Conservation (phyloP, 1,140 invertebrate genomes). For the Mizuhopecten yessoensis region DNA sequence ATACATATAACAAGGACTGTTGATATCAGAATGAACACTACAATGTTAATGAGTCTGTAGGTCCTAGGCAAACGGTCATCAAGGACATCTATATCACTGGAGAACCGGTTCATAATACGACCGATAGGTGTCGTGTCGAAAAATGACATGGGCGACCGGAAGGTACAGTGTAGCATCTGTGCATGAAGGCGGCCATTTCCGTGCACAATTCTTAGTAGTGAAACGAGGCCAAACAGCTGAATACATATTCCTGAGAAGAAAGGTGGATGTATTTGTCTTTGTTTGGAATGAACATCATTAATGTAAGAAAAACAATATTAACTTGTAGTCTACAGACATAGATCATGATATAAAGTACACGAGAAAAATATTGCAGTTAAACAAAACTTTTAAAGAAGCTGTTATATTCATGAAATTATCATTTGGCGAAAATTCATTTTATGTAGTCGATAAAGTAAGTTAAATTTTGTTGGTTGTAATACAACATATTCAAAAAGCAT, state of each 20-base stretch:
- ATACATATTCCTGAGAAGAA: constrained; percentile 49
- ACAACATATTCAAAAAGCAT: too few relatives aligned
- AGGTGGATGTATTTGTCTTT: too few relatives aligned
- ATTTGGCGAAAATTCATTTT: too few relatives aligned
- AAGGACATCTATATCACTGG: constrained; percentile 84
- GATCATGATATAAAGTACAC: too few relatives aligned
- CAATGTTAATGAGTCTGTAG: constrained; percentile 57
- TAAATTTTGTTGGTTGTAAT: too few relatives aligned
- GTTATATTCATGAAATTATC: too few relatives aligned
- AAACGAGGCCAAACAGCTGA: constrained; percentile 57
- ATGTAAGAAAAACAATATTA: too few relatives aligned
- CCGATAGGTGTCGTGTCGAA: constrained; percentile 87
- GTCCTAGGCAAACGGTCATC: constrained; percentile 79
- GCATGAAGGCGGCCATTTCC: constrained; percentile 90
- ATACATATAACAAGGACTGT: constrained; percentile 56
- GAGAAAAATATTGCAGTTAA: too few relatives aligned
- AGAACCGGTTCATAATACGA: constrained; percentile 86
- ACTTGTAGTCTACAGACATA: too few relatives aligned
- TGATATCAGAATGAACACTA: not conserved
- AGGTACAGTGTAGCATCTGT: constrained; percentile 85
- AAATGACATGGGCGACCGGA: constrained; percentile 85
- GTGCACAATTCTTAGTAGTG: constrained; percentile 78
- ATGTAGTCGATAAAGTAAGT: too few relatives aligned
- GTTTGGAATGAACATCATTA: too few relatives aligned
- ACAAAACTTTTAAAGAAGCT: too few relatives aligned